Evolutionary conservation across 2,797 vertebrate species (phyloP), one percentile per base, ranked within the genome.

Genomic region (Sparus aurata): DNA sequence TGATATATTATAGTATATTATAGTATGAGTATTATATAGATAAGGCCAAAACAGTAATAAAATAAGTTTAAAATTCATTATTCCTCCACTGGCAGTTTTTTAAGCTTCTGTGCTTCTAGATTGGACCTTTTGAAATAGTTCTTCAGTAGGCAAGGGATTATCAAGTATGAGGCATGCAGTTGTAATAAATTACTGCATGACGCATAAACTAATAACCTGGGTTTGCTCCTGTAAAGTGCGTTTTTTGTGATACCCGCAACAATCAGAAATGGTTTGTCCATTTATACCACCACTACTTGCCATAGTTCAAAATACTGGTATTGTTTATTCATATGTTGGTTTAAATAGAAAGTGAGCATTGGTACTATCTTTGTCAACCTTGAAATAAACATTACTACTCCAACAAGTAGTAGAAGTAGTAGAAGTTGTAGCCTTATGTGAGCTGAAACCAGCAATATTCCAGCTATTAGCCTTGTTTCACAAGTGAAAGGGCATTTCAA

Each of bases 401-500:
- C 3, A 73, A 53, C 45, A 65, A 57, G 27, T 22, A 62, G 27
- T n/a, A 41, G 9, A 65, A 57, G 27, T 22, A 62, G 27, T n/a
- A 41, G 9, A 63, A 34, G 61, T 25, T 71, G 43, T 50, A 50
- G 52, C 30, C 20, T 52, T 22, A n/a, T 77, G 49, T 61, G 43
- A 60, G 50, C 64, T 73, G 52, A 71, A 83, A 70, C 43, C 78
- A 77, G 72, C 45, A 75, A 68, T 46, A 17, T 63, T 55, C 55
- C 41, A 83, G 45, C 41, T 62, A 9, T 52, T n/a, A 23, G 5
- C 50, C 6, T 27, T 60, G 50, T 54, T 71, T 82, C 12, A 58
- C 66, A 75, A n/a, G 5, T 62, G 18, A 73, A 3, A 75, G 46
- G 62, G 50, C 34, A 75, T 20, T 9, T 25, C 53, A 81, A 67